Evolutionary conservation across 64 coral and sea anemone species (phyloP).

Genomic region (Dendronephthya gigantea): DNA sequence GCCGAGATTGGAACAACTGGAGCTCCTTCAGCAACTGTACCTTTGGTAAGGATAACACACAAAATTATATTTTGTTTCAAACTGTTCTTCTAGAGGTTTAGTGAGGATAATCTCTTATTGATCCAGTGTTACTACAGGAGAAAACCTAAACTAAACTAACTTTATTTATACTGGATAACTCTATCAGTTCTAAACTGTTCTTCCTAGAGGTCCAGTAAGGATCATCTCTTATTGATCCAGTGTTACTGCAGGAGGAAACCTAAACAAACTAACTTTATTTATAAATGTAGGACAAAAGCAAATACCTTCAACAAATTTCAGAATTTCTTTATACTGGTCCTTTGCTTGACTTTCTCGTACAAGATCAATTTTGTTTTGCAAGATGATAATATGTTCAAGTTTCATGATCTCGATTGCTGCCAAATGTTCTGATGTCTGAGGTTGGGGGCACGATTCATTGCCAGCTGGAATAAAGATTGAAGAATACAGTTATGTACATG

Average conservation of each 20-base stretch:
- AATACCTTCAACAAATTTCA: constrained; percentile 81
- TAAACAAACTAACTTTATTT: too few species aligned
- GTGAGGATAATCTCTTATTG: too few species aligned
- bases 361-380: constrained; percentile 97
- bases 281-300: too few species aligned
- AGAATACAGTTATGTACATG: too few species aligned
- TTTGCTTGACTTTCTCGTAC: constrained; percentile 97
- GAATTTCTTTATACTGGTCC: constrained; percentile 89
- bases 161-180: too few species aligned
- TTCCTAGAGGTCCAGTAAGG: too few species aligned
- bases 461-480: constrained; percentile 47
- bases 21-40: constrained; percentile 88
- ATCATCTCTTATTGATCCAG: too few species aligned
- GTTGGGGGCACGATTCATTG: constrained; percentile 96
- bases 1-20: constrained; percentile 92
- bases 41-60: constrained; percentile 15
- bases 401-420: constrained; percentile 99
- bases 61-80: too few species aligned
- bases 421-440: constrained; percentile 92
- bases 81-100: background rate
- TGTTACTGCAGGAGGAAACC: too few species aligned
- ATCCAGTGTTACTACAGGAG: too few species aligned
- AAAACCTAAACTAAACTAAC: too few species aligned
- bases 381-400: constrained; percentile 88
- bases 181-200: too few species aligned